Base-by-base conservation (phyloP, 2,113 vertebrate genomes). In the Azemiops feae region DNA sequence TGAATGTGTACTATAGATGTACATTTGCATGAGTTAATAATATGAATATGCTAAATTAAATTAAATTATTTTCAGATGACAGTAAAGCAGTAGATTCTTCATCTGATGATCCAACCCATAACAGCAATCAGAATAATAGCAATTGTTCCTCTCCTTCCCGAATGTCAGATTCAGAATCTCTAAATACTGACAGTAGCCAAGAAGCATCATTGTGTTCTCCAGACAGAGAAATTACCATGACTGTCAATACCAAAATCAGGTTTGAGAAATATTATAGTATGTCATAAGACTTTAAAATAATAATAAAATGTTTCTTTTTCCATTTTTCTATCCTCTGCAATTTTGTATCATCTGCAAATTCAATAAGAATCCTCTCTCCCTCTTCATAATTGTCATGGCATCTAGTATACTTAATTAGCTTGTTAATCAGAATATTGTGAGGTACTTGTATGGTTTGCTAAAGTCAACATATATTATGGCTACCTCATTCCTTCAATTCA, bases 51-150 rank as follows among this genome's bases (percentile, higher is more conserved):
- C 2, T 95, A 30, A 94, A 93, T 81, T 93, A 93, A 94, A 94
- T 0, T 81, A 16, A 16, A 89, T n/a, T 96, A 93, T 88, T 96
- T 97, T 97, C 95, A 99, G 99, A 99, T 95, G 98, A 98, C 95
- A 95, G 97, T 92, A 99, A 98, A 97, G 99, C 99, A 93, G 97
- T 97, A 0, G 99, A 99, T 98, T 99, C 99, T 47, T 96, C 99
- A 96, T 98, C 99, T 96, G 99, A 99, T 91, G 99, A 99, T 95
- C 98, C 98, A 0, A 99, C 98, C 10, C 99, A 98, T 96, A 99
- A 99, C 94, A 99, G 99, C 96, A 99, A 99, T 98, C 99, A 99
- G 96, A 99, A 99, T 98, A 99, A 99, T 97, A 99, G 99, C 94
- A 99, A 99, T 96, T 99, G 99, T 94, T 99, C 99, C 4, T 99